These are phyloP conservation scores for Balaenoptera acutorostrata DNA, from an alignment of 2,113 vertebrate species.

Conservation along the genomic window DNA sequence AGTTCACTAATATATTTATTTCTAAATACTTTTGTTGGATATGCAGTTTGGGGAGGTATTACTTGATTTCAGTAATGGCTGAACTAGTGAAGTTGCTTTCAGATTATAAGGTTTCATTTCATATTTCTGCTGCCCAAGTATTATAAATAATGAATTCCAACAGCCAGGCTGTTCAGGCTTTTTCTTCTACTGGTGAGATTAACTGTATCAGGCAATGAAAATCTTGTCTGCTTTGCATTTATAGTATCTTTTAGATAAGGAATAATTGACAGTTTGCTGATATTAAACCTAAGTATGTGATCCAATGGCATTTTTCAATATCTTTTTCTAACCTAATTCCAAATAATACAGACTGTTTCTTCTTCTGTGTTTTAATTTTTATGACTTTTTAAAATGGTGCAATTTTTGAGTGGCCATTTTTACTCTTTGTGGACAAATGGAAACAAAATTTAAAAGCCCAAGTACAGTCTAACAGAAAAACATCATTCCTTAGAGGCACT, in stretches of 20 bases:
- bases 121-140: background rate
- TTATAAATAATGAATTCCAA: background rate
- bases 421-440: background rate
- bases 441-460: slow-evolving; percentile 5
- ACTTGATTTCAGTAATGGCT: background rate
- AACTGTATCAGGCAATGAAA: slow-evolving; percentile 9
- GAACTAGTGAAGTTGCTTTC: background rate
- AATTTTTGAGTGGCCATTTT: background rate
- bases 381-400: background rate
- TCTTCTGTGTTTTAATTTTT: background rate
- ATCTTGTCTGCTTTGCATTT: background rate
- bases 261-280: background rate
- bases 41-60: background rate
- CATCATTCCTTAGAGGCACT: background rate
- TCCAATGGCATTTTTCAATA: background rate
- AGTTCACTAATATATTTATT: background rate
- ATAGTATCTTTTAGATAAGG: background rate
- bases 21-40: background rate
- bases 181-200: background rate
- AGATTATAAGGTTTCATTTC: background rate
- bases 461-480: background rate
- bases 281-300: background rate
- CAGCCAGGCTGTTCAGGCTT: background rate
- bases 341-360: background rate
- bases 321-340: background rate